These are phyloP conservation scores for Tapirus terrestris DNA, from an alignment of 2,113 vertebrate species.

Conservation along the genomic window DNA sequence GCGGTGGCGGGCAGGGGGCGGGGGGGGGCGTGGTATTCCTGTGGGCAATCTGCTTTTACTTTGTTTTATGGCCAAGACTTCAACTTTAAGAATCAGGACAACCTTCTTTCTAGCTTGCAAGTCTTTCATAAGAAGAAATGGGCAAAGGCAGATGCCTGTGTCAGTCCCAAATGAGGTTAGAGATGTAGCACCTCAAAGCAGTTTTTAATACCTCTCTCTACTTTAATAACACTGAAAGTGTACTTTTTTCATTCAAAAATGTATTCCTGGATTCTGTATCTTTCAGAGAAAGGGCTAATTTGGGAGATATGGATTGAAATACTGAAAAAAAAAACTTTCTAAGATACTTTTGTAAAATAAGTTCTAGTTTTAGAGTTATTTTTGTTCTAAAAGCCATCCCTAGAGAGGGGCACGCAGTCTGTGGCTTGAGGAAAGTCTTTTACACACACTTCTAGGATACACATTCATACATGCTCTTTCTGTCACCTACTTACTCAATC, in stretches of 20 bases:
- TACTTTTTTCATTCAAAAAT: not conserved
- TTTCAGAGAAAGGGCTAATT: constrained; percentile 9
- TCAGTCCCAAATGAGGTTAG: not conserved
- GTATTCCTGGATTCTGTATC: not conserved
- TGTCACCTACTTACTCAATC: not conserved
- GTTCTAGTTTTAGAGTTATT: not conserved
- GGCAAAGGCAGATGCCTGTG: not conserved
- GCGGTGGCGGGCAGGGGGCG: too few relatives aligned
- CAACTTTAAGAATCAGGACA: not conserved
- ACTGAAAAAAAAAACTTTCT: not conserved
- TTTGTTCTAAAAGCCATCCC: not conserved
- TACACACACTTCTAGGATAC: not conserved
- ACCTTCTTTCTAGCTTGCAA: not conserved
- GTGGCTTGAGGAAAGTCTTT: not conserved
- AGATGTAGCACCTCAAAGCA: not conserved
- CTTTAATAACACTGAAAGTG: not conserved
- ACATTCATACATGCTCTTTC: not conserved
- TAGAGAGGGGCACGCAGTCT: not conserved
- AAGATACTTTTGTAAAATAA: not conserved
- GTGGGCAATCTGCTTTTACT: not conserved
- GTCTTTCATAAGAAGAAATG: not conserved
- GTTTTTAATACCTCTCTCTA: not conserved
- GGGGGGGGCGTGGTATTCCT: not conserved
- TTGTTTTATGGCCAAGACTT: not conserved
- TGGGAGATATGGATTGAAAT: not conserved